Evolutionary conservation across 2,797 vertebrate species (phyloP).

Genomic region (Lagocephalus sceleratus): DNA sequence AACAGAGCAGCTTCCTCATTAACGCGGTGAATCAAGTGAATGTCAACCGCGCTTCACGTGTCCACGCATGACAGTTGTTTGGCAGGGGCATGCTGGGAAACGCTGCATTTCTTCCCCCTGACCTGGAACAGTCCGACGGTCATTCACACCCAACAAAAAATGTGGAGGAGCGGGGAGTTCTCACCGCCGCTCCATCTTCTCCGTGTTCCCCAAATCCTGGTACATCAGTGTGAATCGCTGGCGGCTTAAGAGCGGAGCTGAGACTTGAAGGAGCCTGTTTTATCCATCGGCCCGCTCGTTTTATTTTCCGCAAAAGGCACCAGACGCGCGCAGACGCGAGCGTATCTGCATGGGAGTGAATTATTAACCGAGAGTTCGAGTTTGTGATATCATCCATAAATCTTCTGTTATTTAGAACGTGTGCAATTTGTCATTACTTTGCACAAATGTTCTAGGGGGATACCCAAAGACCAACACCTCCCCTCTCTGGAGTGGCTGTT

Average conservation of each 20-base stretch:
- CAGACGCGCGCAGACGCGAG: conserved; percentile 1
- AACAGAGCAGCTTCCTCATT: conserved; percentile 1
- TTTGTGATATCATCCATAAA: too few species aligned
- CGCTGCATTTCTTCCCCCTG: not conserved
- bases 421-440: too few species aligned
- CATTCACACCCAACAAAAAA: conserved; percentile 18
- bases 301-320: conserved; percentile 22
- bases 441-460: too few species aligned
- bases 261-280: conserved; percentile 37
- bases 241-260: conserved; percentile 46
- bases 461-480: too few species aligned
- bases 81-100: not conserved
- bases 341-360: conserved; percentile 28
- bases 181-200: conserved; percentile 16
- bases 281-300: conserved; percentile 35
- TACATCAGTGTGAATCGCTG: conserved; percentile 38
- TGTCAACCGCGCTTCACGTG: not conserved
- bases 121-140: conserved; percentile 12
- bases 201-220: conserved; percentile 26
- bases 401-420: too few species aligned
- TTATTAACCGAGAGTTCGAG: conserved; percentile 28
- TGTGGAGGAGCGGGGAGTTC: conserved; percentile 5
- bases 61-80: not conserved
- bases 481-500: too few species aligned
- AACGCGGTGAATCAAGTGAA: not conserved